Evolutionary conservation across 2,113 vertebrate genomes (phyloP).

Genomic region (Corythornis madagascariensis): DNA sequence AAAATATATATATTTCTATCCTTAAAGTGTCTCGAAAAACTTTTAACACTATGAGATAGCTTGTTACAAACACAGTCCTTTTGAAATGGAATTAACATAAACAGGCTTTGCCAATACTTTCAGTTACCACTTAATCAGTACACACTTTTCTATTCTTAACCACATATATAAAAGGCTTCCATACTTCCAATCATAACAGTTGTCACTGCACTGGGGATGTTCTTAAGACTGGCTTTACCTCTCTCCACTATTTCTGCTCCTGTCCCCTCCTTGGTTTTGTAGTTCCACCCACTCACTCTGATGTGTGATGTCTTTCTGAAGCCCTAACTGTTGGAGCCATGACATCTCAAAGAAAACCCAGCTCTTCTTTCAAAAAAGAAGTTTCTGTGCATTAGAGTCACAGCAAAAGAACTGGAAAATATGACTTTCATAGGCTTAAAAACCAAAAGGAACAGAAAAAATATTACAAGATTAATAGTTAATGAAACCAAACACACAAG

Average conservation of each 20-base stretch:
- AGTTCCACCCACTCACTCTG: not conserved
- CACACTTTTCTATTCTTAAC: not conserved
- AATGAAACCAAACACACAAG: not conserved
- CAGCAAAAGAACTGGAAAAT: not conserved
- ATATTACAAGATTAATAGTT: not conserved
- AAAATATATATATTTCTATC: not conserved
- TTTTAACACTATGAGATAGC: not conserved
- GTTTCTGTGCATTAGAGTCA: not conserved
- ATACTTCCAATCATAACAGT: accelerated
- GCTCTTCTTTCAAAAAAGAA: not conserved
- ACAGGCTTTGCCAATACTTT: not conserved
- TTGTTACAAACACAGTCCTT: not conserved
- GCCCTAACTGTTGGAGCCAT: not conserved
- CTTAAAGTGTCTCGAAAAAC: not conserved
- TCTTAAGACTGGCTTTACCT: not conserved
- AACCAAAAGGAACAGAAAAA: not conserved
- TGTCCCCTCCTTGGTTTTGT: not conserved
- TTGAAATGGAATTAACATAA: not conserved
- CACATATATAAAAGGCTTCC: accelerated
- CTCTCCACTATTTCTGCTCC: not conserved
- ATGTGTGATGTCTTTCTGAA: not conserved
- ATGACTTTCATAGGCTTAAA: not conserved
- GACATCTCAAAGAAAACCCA: not conserved
- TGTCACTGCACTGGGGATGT: not conserved
- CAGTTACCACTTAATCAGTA: not conserved